phyloP scores from a whole-genome alignment of 2,797 vertebrate genomes.

The Triplophysa bombifrons region DNA sequence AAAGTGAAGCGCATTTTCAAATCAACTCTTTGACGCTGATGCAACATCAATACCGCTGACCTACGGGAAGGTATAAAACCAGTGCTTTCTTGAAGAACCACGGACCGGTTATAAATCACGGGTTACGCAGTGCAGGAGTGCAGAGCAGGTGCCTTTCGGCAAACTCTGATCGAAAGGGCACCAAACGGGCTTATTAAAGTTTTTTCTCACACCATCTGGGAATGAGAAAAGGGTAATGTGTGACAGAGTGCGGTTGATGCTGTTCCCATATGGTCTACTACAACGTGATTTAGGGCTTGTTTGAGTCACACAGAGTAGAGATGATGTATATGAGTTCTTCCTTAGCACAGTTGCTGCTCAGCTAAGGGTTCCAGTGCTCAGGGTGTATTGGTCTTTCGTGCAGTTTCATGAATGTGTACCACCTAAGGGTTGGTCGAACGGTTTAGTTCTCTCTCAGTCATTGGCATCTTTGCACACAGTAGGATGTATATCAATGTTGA shows the following conservation, averaged over 20 bases:
- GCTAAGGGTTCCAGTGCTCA: constrained; percentile 2
- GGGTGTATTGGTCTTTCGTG: constrained; percentile 20
- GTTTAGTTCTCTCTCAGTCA: constrained; percentile 2
- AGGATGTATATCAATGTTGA: neutral
- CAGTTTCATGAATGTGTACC: neutral
- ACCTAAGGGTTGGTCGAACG: neutral
- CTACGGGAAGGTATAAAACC: constrained; percentile 46
- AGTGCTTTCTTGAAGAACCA: constrained; percentile 21
- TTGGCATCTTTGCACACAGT: neutral
- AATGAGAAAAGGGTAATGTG: constrained; percentile 31
- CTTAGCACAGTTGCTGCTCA: constrained; percentile 1
- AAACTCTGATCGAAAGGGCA: constrained; percentile 43
- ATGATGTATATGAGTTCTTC: constrained; percentile 39
- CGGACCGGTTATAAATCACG: constrained; percentile 44
- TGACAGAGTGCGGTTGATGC: constrained; percentile 33
- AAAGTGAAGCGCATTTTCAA: constrained; percentile 40
- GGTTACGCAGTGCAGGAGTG: constrained; percentile 11
- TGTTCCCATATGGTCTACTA: constrained; percentile 29
- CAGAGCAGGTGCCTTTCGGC: constrained; percentile 26
- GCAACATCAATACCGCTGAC: constrained; percentile 38
- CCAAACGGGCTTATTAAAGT: constrained; percentile 41
- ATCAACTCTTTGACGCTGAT: constrained; percentile 40
- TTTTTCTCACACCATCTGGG: constrained; percentile 38
- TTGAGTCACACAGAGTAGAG: constrained; percentile 22
- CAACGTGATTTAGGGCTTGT: constrained; percentile 29